phyloP scores from a whole-genome alignment of 2,888 invertebrate species.

The Nemoura dubitans region DNA sequence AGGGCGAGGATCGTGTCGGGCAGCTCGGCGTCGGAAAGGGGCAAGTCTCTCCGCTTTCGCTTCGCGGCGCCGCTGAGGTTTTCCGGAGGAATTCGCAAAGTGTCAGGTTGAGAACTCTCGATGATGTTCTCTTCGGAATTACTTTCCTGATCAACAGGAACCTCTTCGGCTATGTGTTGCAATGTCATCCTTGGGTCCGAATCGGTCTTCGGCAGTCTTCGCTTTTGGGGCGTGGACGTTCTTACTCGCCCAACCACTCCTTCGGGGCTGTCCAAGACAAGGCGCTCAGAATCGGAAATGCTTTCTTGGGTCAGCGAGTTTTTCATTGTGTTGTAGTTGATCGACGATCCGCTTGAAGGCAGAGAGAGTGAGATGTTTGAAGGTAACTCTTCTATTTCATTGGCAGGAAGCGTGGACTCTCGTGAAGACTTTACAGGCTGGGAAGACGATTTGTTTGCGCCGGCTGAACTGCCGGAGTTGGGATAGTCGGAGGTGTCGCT shows the following conservation, averaged over 20 bases:
- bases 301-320: conserved; percentile 13
- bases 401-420: conserved; percentile 27
- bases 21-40: background rate
- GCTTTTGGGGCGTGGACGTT: conserved; percentile 3
- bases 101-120: background rate
- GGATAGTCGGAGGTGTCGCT: background rate
- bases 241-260: background rate
- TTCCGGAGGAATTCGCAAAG: background rate
- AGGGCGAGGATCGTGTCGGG: background rate
- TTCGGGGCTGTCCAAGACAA: background rate
- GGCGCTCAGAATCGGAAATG: background rate
- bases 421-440: background rate
- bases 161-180: background rate
- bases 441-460: background rate
- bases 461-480: background rate
- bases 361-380: background rate
- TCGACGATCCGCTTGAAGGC: background rate
- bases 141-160: background rate
- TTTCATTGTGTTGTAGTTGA: background rate
- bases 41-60: background rate
- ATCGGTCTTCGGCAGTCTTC: background rate
- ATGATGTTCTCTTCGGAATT: background rate
- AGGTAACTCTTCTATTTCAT: background rate
- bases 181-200: background rate
- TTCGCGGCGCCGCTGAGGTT: background rate